Base-by-base conservation (phyloP, 2,888 invertebrate species). In the Napeogenes sylphis region DNA sequence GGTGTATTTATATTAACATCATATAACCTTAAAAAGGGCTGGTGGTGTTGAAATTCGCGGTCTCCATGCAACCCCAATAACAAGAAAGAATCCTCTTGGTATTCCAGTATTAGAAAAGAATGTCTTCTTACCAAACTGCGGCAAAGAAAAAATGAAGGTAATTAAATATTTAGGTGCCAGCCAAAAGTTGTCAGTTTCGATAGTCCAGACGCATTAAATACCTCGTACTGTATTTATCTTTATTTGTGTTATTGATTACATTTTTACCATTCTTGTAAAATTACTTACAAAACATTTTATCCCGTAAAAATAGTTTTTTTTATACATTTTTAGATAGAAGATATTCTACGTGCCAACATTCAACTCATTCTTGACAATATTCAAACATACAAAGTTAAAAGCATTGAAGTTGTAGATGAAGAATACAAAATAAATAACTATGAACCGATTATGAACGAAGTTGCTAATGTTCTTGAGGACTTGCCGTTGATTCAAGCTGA, bases 21-120 rank as follows among this genome's bases (percentile, higher is more conserved):
- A 47, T 42, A 56, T 55, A 32, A 58, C 42, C 75, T 38, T 67
- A 75, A 42, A 79, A 89, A 92, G 93, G 68, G 92, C 94, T 61
- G 96, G 96, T 55, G 96, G 95, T 64, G 94, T 97, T 1, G 94
- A 95, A 83, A 87, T 97, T 5, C 92, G 93, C 59, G 96, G 96
- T 4, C 85, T 97, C 0, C 93, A 94, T 70, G 95, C 95, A 0
- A 95, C 94, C 62, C 92, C 94, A 0, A 96, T 97, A 51, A 92
- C 95, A 0, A 91, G 93, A 69, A 92, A 92, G 55, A 88, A 93
- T 66, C 93, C 93, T 21, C 92, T 94, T 35, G 93, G 94, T 12
- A 90, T 93, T n/a, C 96, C 97, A 2, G 93, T 95, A 0, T 82
- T 97, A 32, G 97, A 97, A 80, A 93, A 93, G 78, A 94, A 94